Evolutionary conservation across 2,797 vertebrate genomes (phyloP), one percentile per base, ranked within the genome.

Genomic region (Lepilemur septentrionalis): DNA sequence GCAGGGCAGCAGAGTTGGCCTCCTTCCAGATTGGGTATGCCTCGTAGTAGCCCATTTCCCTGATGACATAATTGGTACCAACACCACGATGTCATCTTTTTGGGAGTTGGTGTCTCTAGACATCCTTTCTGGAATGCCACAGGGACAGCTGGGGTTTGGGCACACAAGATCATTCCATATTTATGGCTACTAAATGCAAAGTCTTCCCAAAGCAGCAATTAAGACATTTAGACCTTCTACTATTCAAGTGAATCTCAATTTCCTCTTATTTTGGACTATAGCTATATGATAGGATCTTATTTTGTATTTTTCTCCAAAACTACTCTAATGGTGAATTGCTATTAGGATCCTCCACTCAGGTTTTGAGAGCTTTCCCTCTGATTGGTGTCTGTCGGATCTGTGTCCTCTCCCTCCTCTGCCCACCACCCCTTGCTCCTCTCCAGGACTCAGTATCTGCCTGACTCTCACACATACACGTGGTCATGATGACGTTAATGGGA

Each of bases 91-190:
- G 32, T 32, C 63, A 30, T 25, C 6, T 9, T 43, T 25, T 28
- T 6, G 18, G 23, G 41, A n/a, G 4, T 0, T 4, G 1, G 35
- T 13, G 2, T 63, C 46, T 82, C 80, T 22, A 41, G 12, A 30
- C 0, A 1, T 22, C 2, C 25, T 61, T 48, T 48, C 13, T 32
- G 12, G 63, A 65, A 43, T n/a, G 20, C 15, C 23, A n/a, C 14
- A 41, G 7, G 5, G 41, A 7, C 2, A 14, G 11, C 30, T n/a
- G 4, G 30, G 10, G 7, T 7, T 55, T 18, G 3, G 23, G 7
- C 7, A 12, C 15, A 35, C 5, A 20, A 25, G 4, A 15, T 4
- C 8, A n/a, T 12, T 28, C 32, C 57, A 20, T 18, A 4, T 41
- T 48, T 32, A 59, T 2, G 0, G n/a, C 30, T 20, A 3, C 0